Evolutionary conservation across 1,140 invertebrate genomes (phyloP).

Genomic region (Zaprionus nigranus): DNA sequence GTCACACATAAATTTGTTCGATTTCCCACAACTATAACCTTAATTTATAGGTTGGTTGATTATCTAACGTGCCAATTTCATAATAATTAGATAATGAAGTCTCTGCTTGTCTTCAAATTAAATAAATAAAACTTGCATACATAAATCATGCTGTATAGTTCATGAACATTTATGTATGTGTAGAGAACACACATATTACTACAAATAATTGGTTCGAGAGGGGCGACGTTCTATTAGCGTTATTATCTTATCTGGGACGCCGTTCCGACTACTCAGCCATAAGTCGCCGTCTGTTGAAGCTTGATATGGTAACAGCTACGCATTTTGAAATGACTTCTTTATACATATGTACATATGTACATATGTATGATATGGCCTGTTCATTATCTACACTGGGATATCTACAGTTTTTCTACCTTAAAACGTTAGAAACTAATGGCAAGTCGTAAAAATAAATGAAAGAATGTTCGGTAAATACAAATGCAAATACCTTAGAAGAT

Average conservation of each 20-base stretch:
- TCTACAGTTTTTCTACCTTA: background rate
- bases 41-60: background rate
- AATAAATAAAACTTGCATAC: conserved; percentile 20
- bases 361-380: conserved; percentile 12
- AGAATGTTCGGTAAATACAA: background rate
- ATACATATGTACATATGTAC: too few relatives aligned
- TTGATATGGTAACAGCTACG: conserved; percentile 23
- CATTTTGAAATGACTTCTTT: conserved; percentile 23
- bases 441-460: background rate
- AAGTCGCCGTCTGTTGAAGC: conserved; percentile 8
- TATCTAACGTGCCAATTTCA: background rate
- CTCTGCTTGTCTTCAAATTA: background rate
- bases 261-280: background rate
- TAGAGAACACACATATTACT: background rate
- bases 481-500: background rate
- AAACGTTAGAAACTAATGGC: background rate
- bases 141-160: conserved; percentile 5
- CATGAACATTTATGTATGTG: background rate
- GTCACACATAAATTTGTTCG: background rate
- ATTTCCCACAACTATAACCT: background rate
- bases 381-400: conserved; percentile 6
- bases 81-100: conserved; percentile 6
- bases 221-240: conserved; percentile 9
- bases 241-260: conserved; percentile 26
- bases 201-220: conserved; percentile 19